A percentile compares a stretch with the other conserved stretches of the same genome.
Evolutionary conservation across 1,140 invertebrate species (phyloP).

Genomic region (Ganaspis sp.): DNA sequence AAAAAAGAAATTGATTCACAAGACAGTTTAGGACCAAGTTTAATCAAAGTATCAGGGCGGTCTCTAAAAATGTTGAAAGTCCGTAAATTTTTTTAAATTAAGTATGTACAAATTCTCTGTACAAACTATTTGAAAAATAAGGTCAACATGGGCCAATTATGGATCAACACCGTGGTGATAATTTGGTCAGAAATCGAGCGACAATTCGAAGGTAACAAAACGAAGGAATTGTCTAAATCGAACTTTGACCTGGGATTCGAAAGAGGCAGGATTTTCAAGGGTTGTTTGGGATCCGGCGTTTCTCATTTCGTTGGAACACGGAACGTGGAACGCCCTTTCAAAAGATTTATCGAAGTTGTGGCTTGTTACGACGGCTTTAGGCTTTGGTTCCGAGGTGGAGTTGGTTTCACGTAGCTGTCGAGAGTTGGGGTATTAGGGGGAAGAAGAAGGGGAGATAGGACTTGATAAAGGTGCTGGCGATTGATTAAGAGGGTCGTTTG

Average conservation of each 20-base stretch:
- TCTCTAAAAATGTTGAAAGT: no score
- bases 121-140: neutral
- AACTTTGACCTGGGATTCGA: neutral
- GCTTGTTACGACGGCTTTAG: conserved; percentile 60
- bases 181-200: neutral
- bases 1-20: no score
- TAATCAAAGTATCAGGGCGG: no score
- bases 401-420: conserved; percentile 52
- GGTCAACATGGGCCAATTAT: neutral
- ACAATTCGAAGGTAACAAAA: neutral
- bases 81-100: no score
- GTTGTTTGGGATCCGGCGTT: neutral
- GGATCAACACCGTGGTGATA: no score
- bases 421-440: conserved; percentile 51
- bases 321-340: conserved; percentile 17
- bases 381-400: conserved; percentile 49
- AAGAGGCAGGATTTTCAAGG: conserved; percentile 22
- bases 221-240: neutral
- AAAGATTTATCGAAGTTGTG: conserved; percentile 65
- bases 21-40: no score
- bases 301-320: conserved; percentile 7
- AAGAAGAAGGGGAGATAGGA: conserved; percentile 27
- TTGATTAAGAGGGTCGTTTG: conserved; percentile 75
- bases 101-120: no score
- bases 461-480: conserved; percentile 70